Conservation (phyloP, 2,888 invertebrate genomes). For the Rhagium mordax region DNA sequence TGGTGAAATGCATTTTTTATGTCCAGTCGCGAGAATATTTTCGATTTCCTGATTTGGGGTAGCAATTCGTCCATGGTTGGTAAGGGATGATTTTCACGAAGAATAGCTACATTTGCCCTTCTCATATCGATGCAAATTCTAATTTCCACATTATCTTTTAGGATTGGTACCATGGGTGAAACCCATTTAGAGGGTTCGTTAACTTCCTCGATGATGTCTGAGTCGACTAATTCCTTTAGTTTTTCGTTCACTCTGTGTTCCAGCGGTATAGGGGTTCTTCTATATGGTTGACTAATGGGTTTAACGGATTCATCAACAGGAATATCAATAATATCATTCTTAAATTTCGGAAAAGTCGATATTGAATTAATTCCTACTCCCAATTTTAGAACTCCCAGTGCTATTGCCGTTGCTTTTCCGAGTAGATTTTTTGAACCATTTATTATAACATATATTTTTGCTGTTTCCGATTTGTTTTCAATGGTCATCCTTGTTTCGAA, state of each 20-base stretch:
- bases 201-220: conserved; percentile 2
- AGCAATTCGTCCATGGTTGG: conserved; percentile 6
- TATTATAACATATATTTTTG: conserved; percentile 30
- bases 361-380: conserved; percentile 20
- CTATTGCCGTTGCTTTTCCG: conserved; percentile 49
- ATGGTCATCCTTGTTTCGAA: no score
- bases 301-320: not conserved
- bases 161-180: no score
- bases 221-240: conserved; percentile 30
- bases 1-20: no score
- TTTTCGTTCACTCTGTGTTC: conserved; percentile 1
- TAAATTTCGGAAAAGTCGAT: not conserved
- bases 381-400: conserved; percentile 48
- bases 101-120: not conserved
- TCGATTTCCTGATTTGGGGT: conserved; percentile 52
- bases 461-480: no score
- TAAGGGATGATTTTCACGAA: not conserved
- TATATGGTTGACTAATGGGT: not conserved
- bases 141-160: no score
- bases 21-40: conserved; percentile 51
- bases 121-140: no score
- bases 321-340: not conserved
- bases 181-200: no score
- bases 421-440: conserved; percentile 43
- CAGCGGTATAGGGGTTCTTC: not conserved